Conservation (phyloP, 2,797 vertebrate genomes). For the Kryptopterus vitreolus region DNA sequence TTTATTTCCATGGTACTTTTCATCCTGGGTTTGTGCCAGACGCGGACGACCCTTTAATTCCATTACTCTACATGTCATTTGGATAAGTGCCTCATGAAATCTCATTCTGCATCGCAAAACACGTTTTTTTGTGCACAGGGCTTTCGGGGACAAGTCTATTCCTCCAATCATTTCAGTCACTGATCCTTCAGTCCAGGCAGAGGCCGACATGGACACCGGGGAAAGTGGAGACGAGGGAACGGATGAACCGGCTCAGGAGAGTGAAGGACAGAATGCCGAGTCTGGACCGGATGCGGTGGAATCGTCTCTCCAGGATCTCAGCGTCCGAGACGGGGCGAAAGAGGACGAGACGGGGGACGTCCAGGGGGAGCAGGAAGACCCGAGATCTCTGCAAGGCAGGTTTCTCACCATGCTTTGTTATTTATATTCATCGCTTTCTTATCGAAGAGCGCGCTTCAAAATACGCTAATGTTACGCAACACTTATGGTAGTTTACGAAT, state of each 20-base stretch:
- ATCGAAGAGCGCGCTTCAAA: not conserved
- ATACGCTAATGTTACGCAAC: not conserved
- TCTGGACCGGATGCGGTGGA: constrained; percentile 41
- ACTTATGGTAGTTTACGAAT: not conserved
- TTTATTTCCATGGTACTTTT: not conserved
- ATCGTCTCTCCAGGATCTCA: constrained; percentile 61
- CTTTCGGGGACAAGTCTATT: constrained; percentile 86
- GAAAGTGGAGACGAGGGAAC: constrained; percentile 49
- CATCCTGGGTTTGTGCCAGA: not conserved
- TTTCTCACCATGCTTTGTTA: not conserved
- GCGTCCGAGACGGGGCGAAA: constrained; percentile 56
- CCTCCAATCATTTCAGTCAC: constrained; percentile 79
- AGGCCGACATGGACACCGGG: constrained; percentile 56
- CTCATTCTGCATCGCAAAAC: not conserved
- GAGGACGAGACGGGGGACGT: constrained; percentile 49
- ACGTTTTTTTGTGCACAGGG: constrained; percentile 69
- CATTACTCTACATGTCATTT: not conserved
- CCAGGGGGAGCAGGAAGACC: constrained; percentile 63
- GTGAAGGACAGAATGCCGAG: constrained; percentile 44
- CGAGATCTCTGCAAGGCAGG: constrained; percentile 84
- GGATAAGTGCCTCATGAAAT: not conserved
- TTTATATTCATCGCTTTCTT: not conserved
- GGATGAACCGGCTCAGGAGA: constrained; percentile 42
- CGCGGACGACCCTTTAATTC: not conserved
- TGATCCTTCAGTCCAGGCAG: constrained; percentile 55